These are phyloP conservation scores for Crax fasciolata DNA, from an alignment of 2,797 vertebrate genomes.

Conservation along the genomic window DNA sequence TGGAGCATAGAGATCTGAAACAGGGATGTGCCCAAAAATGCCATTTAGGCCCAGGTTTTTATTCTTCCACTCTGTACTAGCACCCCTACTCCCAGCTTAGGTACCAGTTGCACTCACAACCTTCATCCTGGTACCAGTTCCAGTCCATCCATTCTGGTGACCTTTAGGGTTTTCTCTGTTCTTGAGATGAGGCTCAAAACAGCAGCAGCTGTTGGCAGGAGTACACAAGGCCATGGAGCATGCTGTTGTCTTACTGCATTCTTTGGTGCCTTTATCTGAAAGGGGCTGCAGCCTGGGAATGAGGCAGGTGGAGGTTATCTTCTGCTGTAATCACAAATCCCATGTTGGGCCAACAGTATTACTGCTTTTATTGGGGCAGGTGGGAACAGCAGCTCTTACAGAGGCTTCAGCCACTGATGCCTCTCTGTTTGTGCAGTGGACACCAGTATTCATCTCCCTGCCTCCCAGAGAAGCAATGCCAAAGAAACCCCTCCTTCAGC, in stretches of 20 bases:
- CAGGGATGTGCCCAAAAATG: rapidly evolving
- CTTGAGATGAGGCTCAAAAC: neutral
- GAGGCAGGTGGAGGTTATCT: neutral
- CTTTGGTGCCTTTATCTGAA: neutral
- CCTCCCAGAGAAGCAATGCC: neutral
- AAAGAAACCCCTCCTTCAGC: neutral
- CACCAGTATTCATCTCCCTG: neutral
- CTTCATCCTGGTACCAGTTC: neutral
- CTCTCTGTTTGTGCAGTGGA: neutral
- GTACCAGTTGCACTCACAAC: neutral
- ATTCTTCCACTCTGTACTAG: neutral
- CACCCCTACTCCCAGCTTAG: neutral
- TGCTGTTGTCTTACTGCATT: neutral
- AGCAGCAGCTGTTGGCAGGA: neutral
- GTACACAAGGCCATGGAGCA: neutral
- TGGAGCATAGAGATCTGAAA: neutral
- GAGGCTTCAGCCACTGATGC: neutral
- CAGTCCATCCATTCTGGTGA: neutral
- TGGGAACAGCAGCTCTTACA: neutral
- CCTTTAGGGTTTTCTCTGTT: neutral
- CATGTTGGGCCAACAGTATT: neutral
- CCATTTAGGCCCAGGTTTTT: neutral
- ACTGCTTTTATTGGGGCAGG: neutral
- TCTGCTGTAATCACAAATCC: neutral
- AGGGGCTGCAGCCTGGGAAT: neutral